Base-by-base conservation (phyloP, 2,113 vertebrate species). In the Cyanoderma ruficeps region DNA sequence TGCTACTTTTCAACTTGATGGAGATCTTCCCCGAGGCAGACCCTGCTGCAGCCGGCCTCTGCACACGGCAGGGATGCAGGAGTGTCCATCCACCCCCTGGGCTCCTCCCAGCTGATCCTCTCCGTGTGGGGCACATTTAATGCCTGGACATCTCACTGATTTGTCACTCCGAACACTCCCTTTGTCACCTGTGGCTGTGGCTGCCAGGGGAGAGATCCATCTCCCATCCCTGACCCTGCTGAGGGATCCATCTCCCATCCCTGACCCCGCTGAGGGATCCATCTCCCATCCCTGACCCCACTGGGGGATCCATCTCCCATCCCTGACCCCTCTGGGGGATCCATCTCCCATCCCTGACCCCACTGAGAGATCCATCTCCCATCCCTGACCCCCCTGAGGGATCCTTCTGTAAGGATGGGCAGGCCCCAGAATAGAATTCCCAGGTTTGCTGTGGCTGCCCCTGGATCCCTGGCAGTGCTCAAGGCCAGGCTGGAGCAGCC, bases 101-200 rank as follows among this genome's bases (percentile, higher is more conserved):
- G 22, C n/a, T 16, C 10, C 56, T 94, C 90, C 52, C 33, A 4
- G 22, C 33, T 35, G 21, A 35, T 23, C 53, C 33, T 33, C 94
- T 96, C 87, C 56, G 20, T 74, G 95, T 93, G 94, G 97, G 97
- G 97, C 98, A 96, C 91, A 97, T 98, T 96, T 97, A 97, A 84
- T 23, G n/a, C 97, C 96, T 96, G 97, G 96, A 96, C 96, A 92
- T 94, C 96, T 97, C 97, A 98, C 97, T 97, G 94, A 97, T 98
- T 96, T 97, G 97, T 98, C 97, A 98, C 97, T 87, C 96, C 95
- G 96, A 98, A 93, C 96, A 77, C 81, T 77, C 27, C 87, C 94
- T 98, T 93, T 97, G 97, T 97, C 97, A 97, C 94, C 90, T 49
- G 89, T 87, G 90, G 96, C 95, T 86, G 84, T 88, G 96, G 97